These are phyloP conservation scores for Amphiprion percula DNA, from an alignment of 2,113 vertebrate species.

Conservation along the genomic window DNA sequence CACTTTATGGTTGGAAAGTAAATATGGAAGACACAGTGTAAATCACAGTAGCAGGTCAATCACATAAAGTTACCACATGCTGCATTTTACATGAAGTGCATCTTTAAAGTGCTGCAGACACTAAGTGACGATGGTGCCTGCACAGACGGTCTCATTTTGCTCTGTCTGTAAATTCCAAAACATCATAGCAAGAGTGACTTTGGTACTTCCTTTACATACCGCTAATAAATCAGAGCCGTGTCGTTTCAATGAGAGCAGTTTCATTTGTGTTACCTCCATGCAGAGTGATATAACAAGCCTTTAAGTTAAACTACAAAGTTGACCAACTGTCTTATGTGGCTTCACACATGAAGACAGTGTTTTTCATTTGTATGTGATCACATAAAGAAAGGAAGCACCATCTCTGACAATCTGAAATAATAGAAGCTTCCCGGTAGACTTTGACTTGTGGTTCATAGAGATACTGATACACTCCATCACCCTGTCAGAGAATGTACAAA, in stretches of 20 bases:
- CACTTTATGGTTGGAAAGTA: no score
- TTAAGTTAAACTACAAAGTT: constrained; percentile 36
- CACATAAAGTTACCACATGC: not conserved
- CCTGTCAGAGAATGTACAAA: not conserved
- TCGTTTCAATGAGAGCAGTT: constrained; percentile 20
- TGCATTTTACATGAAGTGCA: constrained; percentile 1
- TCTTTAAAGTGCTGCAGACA: not conserved
- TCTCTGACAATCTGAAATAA: constrained; percentile 44
- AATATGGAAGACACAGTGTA: no score
- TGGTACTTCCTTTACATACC: not conserved
- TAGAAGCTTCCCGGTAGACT: constrained; percentile 7
- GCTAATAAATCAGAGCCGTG: constrained; percentile 10
- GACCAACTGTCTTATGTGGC: constrained; percentile 46
- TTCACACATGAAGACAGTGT: constrained; percentile 9
- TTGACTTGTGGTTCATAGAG: constrained; percentile 21
- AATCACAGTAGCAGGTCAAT: no score
- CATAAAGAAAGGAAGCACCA: constrained; percentile 17
- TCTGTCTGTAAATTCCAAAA: constrained; percentile 10
- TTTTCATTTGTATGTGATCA: constrained; percentile 33
- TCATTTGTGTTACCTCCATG: constrained; percentile 29
- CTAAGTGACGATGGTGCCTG: not conserved
- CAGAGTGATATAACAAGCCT: constrained; percentile 26
- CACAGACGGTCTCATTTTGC: not conserved
- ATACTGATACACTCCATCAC: not conserved
- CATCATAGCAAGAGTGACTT: not conserved